Base-by-base conservation (phyloP, 2,113 vertebrate genomes). In the Chamaea fasciata region DNA sequence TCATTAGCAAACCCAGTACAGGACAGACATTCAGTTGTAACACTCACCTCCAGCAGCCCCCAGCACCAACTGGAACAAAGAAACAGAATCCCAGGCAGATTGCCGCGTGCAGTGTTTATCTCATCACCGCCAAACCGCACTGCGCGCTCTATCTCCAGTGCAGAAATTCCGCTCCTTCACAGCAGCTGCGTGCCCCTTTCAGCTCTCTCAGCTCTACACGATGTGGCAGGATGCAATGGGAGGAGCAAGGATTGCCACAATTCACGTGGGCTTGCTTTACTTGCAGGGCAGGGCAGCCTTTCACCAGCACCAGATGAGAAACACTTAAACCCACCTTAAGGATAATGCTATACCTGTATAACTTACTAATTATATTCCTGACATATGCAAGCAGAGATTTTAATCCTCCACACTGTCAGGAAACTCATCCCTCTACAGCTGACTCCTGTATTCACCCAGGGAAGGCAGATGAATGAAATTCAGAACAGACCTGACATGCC, bases 81-180 rank as follows among this genome's bases (percentile, higher is more conserved):
- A 16, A 83, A 47, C 33, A 63, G 60, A 46, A 27, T 53, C 31
- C 10, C 69, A 75, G 28, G 53, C 60, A 89, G n/a, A 30, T 37
- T 26, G 27, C 30, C 1, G 2, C 0, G 1, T 1, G 20, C 13
- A 44, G n/a, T 2, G 30, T 71, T 94, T 85, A 91, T 53, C 73
- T 79, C n/a, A 6, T 30, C 75, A 50, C 75, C 5, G 4, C 39
- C 70, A 56, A 60, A 60, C 13, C 0, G 1, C 41, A 20, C 63
- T 2, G 9, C 0, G 2, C 6, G 27, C 49, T 39, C 13, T 41
- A 14, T 15, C 9, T 7, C 59, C 47, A 57, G 7, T 0, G 0
- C 47, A 53, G 62, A 46, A 71, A 87, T 80, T 56, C 76, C 4
- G 33, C 82, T 91, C 47, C 63, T 53, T 63, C 50, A 3, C 74